phyloP scores from a whole-genome alignment of 2,113 vertebrate genomes.

The Clarias gariepinus region DNA sequence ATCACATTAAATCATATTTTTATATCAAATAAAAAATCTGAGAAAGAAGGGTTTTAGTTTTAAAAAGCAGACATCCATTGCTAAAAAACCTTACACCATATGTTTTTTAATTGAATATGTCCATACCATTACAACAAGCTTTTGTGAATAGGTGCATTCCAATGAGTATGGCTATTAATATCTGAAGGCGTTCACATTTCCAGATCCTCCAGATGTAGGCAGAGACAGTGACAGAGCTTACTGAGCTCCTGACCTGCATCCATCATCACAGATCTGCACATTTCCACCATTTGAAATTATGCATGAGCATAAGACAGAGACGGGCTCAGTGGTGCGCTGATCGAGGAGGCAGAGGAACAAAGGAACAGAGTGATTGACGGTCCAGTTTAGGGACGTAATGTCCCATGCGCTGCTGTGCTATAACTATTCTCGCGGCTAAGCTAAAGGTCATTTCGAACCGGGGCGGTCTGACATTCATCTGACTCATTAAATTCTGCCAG shows the following conservation, averaged over 20 bases:
- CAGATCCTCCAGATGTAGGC: constrained; percentile 13
- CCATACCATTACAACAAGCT: background rate
- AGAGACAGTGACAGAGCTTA: constrained; percentile 27
- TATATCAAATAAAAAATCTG: background rate
- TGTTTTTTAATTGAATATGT: background rate
- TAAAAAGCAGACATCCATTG: background rate
- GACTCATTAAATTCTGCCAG: constrained; percentile 36
- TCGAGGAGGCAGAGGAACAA: constrained; percentile 30
- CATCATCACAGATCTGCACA: constrained; percentile 16
- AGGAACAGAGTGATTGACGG: constrained; percentile 49
- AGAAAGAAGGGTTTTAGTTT: background rate
- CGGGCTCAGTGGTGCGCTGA: constrained; percentile 7
- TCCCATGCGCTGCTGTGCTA: constrained; percentile 29
- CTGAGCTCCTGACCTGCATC: constrained; percentile 43
- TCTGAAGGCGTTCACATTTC: background rate
- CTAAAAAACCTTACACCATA: background rate
- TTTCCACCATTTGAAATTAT: constrained; percentile 30
- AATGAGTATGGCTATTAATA: constrained; percentile 1
- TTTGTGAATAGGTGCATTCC: background rate
- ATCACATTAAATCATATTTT: background rate
- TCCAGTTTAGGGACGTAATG: constrained; percentile 36
- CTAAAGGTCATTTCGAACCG: constrained; percentile 47
- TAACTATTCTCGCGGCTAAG: constrained; percentile 31
- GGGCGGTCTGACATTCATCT: constrained; percentile 36
- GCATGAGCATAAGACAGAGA: constrained; percentile 26